Base-by-base conservation (phyloP, 2,888 invertebrate species). In the Ectemnius continuus region DNA sequence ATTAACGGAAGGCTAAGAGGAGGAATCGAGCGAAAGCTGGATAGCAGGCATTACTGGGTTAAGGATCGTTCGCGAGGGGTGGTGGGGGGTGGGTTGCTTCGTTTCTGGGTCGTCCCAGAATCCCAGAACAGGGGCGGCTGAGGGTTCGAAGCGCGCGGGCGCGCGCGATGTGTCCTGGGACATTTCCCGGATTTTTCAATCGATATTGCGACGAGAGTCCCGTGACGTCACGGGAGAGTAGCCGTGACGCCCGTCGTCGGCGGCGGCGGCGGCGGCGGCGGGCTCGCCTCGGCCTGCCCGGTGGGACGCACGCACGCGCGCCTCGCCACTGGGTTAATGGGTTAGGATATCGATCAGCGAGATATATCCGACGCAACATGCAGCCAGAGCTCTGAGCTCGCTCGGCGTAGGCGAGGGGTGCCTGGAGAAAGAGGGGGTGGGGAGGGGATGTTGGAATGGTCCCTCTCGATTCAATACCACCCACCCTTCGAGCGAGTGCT, bases 331-430 rank as follows among this genome's bases (percentile, higher is more conserved):
- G 86, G 90, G 90, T 90, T 89, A 90, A 90, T 90, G 86, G 90
- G 90, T 90, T 90, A 89, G 87, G 86, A 83, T 90, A 90, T 90
- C 90, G 89, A 90, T 90, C 86, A 83, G 85, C 83, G 64, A 70
- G 52, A 52, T 81, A 83, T 80, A 83, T 83, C 85, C 85, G 82
- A 85, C 83, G 84, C 83, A 77, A 80, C 83, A 78, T 80, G 80
- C 79, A 77, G 65, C 80, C 73, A 52, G 66, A 77, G 75, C 52
- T 63, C 73, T 73, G 64, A 48, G 66, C 58, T 23, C 23, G 23
- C n/a, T 36, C 8, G 8, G 36, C 5, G 36, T 8, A 11, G 8
- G 6, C 36, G 36, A 8, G 36, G 36, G 36, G 8, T 36, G 36
- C 1, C 36, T 36, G 8, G 36, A 36, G 36, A 36, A 36, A 36